Evolutionary conservation across 2,113 vertebrate genomes (phyloP), one percentile per base, ranked within the genome.

Genomic region (Pseudonaja textilis): DNA sequence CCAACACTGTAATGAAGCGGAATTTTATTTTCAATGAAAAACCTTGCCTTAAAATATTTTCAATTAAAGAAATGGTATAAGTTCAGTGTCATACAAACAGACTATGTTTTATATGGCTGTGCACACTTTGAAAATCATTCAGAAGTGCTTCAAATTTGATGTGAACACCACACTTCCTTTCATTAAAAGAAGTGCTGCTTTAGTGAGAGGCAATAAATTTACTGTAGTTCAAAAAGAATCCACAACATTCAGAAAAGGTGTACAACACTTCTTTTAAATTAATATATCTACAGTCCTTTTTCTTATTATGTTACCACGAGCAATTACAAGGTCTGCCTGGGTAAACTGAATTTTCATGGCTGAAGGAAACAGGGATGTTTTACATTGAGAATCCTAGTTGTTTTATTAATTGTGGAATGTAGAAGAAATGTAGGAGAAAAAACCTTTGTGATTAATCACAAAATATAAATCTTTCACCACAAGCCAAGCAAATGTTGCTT

Each of bases 391-490:
- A 95, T 94, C 94, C 95, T 93, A 95, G 93, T 50, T 11, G 81
- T 94, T 96, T 94, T 85, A 95, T 92, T 91, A 42, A 47, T 69
- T 34, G 12, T 94, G 94, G 93, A 90, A 12, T 50, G 90, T 94
- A 94, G 90, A 93, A 95, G 87, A 93, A 89, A 12, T 47, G 90
- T 94, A 94, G 90, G 92, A 95, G 89, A 93, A 93, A 45, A 95
- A 25, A 92, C 92, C 94, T 95, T 95, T 94, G 91, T 93, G 93
- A 96, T 96, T 95, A 94, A 96, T 95, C 91, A 96, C 52, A 92
- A 91, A 95, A 39, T 26, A n/a, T 26, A 90, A 61, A 42, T 22
- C 14, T 45, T 90, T 90, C 89, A 90, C 57, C 93, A 92, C 57
- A 94, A 92, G 93, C 92, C 92, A 95, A 96, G 85, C 93, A 93